These are phyloP conservation scores for Pachypeltis micranthus DNA, from an alignment of 1,140 invertebrate genomes.

Conservation along the genomic window DNA sequence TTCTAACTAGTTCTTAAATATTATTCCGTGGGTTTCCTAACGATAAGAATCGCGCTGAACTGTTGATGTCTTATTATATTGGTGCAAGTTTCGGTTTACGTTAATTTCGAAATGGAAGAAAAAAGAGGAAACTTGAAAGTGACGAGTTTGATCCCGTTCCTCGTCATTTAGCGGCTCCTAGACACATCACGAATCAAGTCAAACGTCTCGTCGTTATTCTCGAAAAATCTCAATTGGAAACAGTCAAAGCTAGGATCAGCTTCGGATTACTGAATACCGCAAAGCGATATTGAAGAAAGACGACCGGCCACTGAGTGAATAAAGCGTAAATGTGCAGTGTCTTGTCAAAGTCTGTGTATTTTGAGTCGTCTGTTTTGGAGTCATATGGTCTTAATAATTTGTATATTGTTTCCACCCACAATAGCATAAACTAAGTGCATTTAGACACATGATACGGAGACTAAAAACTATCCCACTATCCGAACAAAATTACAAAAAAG, in stretches of 20 bases:
- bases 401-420: too few relatives aligned
- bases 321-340: too few relatives aligned
- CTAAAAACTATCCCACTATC: too few relatives aligned
- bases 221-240: slow-evolving; percentile 88
- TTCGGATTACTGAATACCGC: too few relatives aligned
- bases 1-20: background rate
- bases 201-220: slow-evolving; percentile 88
- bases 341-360: too few relatives aligned
- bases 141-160: slow-evolving; percentile 51
- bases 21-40: background rate
- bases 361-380: too few relatives aligned
- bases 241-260: slow-evolving; percentile 86
- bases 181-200: slow-evolving; percentile 64
- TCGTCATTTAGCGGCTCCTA: slow-evolving; percentile 51
- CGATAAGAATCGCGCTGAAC: background rate
- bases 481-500: too few relatives aligned
- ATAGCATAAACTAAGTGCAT: too few relatives aligned
- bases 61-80: slow-evolving; percentile 9
- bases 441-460: too few relatives aligned
- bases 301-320: too few relatives aligned
- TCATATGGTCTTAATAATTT: too few relatives aligned
- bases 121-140: background rate
- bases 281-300: too few relatives aligned
- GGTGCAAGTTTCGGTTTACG: background rate
- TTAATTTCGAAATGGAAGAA: background rate